Conservation (phyloP, 2,113 vertebrate species). For the Girardinichthys multiradiatus region DNA sequence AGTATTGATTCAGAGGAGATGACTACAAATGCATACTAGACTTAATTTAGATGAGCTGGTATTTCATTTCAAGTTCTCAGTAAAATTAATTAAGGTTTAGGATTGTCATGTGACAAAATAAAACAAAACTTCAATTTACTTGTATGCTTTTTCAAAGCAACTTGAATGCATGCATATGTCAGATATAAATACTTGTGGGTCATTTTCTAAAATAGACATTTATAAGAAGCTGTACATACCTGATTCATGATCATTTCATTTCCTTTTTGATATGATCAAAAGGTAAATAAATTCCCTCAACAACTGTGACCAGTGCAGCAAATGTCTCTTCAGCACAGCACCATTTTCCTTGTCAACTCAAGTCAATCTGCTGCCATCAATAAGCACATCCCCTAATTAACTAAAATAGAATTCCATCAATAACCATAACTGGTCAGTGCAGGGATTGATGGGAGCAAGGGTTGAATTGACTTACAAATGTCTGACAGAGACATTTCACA, state of each 20-base stretch:
- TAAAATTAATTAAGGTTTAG: no score
- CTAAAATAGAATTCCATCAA: conserved; percentile 79
- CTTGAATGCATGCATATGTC: not conserved
- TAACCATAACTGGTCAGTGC: conserved; percentile 64
- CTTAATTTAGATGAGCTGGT: no score
- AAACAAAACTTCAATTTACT: no score
- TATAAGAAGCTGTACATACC: conserved; percentile 11
- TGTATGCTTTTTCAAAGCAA: no score
- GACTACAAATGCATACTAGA: no score
- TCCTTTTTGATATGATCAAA: conserved; percentile 3
- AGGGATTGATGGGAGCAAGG: conserved; percentile 66
- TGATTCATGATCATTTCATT: not conserved
- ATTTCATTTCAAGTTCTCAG: no score
- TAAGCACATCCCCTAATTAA: conserved; percentile 81
- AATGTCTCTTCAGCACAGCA: conserved; percentile 23
- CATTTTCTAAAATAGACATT: not conserved
- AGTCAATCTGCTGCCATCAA: conserved; percentile 62
- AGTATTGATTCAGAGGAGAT: no score
- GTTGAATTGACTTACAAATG: conserved; percentile 63
- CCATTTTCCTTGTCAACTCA: conserved; percentile 57
- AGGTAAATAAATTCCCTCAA: conserved; percentile 40
- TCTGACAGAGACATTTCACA: conserved; percentile 60
- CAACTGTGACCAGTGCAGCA: conserved; percentile 20
- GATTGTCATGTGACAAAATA: no score
- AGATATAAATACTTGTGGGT: not conserved